Base-by-base conservation (phyloP, 2,113 vertebrate genomes). In the Motacilla tschutschensis region DNA sequence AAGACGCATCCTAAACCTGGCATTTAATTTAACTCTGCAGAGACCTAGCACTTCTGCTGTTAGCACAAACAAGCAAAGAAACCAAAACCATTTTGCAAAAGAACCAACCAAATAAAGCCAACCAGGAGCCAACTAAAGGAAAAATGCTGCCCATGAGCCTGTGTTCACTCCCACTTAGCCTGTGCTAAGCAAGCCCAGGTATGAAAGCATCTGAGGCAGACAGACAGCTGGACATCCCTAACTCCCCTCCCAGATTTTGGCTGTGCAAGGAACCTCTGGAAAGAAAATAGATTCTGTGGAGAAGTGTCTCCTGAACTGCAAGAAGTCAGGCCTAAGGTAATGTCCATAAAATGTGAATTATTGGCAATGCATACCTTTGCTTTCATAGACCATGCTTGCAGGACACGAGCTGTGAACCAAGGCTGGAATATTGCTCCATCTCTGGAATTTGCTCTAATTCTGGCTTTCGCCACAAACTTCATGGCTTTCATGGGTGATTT, bases 111-210 rank as follows among this genome's bases (percentile, higher is more conserved):
- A 80, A 83, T 19, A 53, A 84, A 81, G 35, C 6, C 48, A 63
- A 9, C 7, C 17, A 46, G 22, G 40, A 76, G 22, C 13, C 44
- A 66, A 1, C 16, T 18, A 43, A 51, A 51, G 28, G 50, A 63
- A 55, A 67, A 85, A 21, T 2, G 14, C 26, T 47, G 16, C 29
- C 40, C 65, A 36, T 0, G 0, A 54, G 9, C 38, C 51, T 29
- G 21, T 58, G 11, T 8, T 40, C 25, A 19, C 38, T 40, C 29
- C 28, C 53, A 33, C 53, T 54, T 7, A 33, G 53, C 24, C n/a
- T 40, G 36, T 33, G 21, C 57, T 38, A 14, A 4, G 26, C 48
- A 71, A 26, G 21, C 17, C 9, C 17, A 48, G 14, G 19, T 14
- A 9, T 15, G 50, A 63, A 75, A 36, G 35, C 26, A 71, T 19